A percentile compares a stretch with the other conserved stretches of the same genome.
phyloP scores from a whole-genome alignment of 2,888 invertebrate species.

The Athalia circularis region DNA sequence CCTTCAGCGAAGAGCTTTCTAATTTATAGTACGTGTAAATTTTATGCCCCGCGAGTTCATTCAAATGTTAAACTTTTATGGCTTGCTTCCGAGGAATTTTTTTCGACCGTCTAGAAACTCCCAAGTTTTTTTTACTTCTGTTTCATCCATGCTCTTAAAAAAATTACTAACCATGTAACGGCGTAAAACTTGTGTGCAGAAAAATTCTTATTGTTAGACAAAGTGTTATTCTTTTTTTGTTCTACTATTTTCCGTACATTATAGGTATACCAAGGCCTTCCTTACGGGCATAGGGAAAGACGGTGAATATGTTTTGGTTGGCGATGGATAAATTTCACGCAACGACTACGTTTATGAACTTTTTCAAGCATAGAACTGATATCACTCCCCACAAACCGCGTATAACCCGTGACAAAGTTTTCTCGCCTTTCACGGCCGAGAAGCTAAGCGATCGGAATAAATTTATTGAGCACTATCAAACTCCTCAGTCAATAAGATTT shows the following conservation, averaged over 20 bases:
- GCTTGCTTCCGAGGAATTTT: not conserved
- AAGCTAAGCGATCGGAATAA: conserved; percentile 24
- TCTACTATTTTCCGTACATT: no score
- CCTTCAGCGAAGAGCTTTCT: no score
- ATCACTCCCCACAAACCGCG: not conserved
- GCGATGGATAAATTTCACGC: conserved; percentile 18
- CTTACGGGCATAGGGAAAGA: not conserved
- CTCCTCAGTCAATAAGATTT: not conserved
- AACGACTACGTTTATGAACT: conserved; percentile 22
- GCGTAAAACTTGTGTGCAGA: no score
- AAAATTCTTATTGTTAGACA: no score
- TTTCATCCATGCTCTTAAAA: not conserved
- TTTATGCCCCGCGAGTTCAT: no score
- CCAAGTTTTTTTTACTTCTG: not conserved
- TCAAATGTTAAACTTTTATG: not conserved
- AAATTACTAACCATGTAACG: no score
- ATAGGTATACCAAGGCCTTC: not conserved
- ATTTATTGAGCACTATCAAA: conserved; percentile 5
- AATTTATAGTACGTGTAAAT: no score
- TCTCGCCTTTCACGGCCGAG: conserved; percentile 3
- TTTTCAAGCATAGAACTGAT: conserved; percentile 12
- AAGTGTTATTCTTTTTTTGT: no score
- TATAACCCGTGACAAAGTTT: not conserved
- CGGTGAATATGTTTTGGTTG: not conserved
- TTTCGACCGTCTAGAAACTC: conserved; percentile 1